Evolutionary conservation across 2,113 vertebrate species (phyloP).

Genomic region (Rousettus leschenaultii): DNA sequence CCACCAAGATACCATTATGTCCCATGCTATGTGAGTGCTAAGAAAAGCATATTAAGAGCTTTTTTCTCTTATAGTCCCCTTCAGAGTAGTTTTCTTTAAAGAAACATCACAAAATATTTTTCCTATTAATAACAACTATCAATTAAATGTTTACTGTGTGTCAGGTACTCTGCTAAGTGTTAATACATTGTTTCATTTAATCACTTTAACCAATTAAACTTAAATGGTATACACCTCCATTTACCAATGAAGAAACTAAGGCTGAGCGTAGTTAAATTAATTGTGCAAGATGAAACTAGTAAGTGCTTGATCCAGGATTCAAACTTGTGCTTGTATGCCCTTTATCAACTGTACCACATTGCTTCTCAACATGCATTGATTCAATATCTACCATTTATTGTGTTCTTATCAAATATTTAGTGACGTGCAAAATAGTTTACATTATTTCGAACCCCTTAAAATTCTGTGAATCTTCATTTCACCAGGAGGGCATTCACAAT

Average conservation of each 20-base stretch:
- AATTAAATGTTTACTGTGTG: neutral
- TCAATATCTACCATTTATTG: neutral
- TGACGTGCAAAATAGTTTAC: neutral
- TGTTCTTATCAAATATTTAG: neutral
- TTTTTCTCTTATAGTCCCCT: neutral
- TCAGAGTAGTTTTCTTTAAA: neutral
- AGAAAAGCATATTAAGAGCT: neutral
- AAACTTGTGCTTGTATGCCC: neutral
- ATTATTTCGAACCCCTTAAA: neutral
- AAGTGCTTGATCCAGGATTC: neutral
- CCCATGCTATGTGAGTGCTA: neutral
- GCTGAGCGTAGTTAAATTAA: neutral
- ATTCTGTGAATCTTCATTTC: neutral
- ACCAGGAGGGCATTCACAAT: neutral
- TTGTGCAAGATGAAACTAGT: neutral
- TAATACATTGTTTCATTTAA: neutral
- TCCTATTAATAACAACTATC: neutral
- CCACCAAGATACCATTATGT: neutral
- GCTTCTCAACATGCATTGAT: neutral
- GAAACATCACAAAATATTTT: neutral
- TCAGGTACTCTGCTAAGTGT: neutral
- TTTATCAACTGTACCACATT: neutral
- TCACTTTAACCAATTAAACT: neutral
- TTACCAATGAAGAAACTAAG: conserved; percentile 4
- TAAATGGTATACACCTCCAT: neutral